Percentiles rank a stretch among this genome's conserved stretches.
phyloP scores from a whole-genome alignment of 2,888 invertebrate species.

The Agriopis aurantiaria region DNA sequence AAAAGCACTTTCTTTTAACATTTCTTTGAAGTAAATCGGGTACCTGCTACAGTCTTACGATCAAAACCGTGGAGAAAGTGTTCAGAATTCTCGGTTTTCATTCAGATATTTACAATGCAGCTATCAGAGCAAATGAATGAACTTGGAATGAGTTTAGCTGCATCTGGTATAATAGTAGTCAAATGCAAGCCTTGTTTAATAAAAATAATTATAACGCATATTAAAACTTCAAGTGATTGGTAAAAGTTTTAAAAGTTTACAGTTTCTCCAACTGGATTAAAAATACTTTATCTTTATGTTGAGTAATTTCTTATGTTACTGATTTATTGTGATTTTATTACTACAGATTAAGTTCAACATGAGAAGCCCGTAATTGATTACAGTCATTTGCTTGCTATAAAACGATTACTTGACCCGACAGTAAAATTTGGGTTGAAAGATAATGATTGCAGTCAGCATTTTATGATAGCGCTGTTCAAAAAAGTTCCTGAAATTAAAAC shows the following conservation, averaged over 20 bases:
- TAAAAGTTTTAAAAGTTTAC: background rate
- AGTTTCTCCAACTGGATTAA: background rate
- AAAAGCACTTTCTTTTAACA: no score
- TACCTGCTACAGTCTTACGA: no score
- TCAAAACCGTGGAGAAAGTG: no score
- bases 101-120: no score
- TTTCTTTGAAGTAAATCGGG: no score
- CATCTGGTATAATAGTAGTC: no score
- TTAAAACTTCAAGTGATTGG: background rate
- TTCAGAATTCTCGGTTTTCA: no score
- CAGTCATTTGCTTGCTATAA: background rate
- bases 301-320: slow-evolving; percentile 25
- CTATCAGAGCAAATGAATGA: no score
- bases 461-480: background rate
- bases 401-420: background rate
- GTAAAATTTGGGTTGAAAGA: background rate
- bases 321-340: slow-evolving; percentile 21
- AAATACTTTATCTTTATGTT: slow-evolving; percentile 16
- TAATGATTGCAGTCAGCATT: background rate
- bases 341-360: slow-evolving; percentile 15
- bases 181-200: no score
- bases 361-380: slow-evolving; percentile 12
- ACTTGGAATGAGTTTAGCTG: no score
- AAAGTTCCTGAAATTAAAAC: no score
- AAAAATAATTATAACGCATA: background rate